These are phyloP conservation scores for Tetrax tetrax DNA, from an alignment of 2,113 vertebrate genomes.

Conservation along the genomic window DNA sequence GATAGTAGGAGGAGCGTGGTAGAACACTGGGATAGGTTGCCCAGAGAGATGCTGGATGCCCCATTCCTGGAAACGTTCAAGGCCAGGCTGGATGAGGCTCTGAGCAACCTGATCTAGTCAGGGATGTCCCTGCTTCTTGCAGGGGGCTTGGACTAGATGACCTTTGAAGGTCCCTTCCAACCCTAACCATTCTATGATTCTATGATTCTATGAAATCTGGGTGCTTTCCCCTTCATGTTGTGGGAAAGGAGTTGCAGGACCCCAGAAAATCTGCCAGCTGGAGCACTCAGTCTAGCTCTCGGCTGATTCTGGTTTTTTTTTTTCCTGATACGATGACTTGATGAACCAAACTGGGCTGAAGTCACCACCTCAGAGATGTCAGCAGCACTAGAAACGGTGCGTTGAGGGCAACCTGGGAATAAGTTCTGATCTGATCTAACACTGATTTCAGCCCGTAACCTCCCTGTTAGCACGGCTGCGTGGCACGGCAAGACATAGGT, in stretches of 20 bases:
- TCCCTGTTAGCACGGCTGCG: not conserved
- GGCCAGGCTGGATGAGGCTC: no score
- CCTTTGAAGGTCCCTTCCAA: no score
- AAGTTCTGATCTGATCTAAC: not conserved
- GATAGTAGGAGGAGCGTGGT: no score
- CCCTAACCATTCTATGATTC: no score
- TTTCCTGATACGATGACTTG: fast-evolving
- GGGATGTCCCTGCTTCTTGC: no score
- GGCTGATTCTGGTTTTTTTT: not conserved
- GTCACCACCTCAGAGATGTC: not conserved
- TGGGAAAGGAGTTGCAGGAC: not conserved
- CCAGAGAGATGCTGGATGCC: no score
- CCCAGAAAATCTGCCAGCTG: not conserved
- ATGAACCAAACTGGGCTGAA: not conserved
- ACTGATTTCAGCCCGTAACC: not conserved
- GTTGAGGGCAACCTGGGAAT: not conserved
- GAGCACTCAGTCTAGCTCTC: not conserved
- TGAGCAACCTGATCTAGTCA: no score
- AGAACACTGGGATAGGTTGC: no score
- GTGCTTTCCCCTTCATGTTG: not conserved
- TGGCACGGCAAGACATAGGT: not conserved
- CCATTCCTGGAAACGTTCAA: no score
- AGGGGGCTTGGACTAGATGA: no score
- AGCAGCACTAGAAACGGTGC: not conserved
- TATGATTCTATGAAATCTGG: not conserved